Evolutionary conservation across 35 echinoderm and acorn worm species (phyloP), one percentile per base, ranked within the genome.

Genomic region (Apostichopus japonicus): DNA sequence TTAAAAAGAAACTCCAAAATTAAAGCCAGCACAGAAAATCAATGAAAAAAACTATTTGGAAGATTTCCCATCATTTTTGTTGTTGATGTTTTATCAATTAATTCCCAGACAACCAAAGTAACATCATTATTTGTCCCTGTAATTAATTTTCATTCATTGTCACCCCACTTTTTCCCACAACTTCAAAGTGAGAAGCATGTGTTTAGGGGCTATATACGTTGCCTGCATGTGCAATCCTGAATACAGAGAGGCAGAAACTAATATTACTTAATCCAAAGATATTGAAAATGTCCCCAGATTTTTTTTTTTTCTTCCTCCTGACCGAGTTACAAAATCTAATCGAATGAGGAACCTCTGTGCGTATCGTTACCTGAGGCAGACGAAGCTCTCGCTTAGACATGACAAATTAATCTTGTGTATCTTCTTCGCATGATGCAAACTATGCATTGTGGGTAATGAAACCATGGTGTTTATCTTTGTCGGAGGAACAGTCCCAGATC

Each of bases 291-390:
- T 62, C n/a, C 56, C 84, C 10, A 21, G 33, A 44, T 44, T 44
- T 44, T 44, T 44, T 44, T 33, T 24, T 24, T 24, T 24, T n/a
- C n/a, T 79, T 16, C 62, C 84, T 70, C 22, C 84, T 87, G 84
- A 70, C 84, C 62, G 62, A 87, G 84, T 63, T 70, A 70, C 22
- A 14, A 62, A 65, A 87, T 59, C 84, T 87, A 87, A 87, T 87
- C 6, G 54, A 87, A 65, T 87, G 62, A 87, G 53, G 56, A 24
- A 23, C 16, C 62, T 87, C 84, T 87, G 56, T 44, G 52, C 84
- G 5, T 87, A 44, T 24, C 27, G 84, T 70, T 87, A 87, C 84
- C 62, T 70, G 53, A 59, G 62, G 56, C 84, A 9, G 84, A 44
- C 77, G 84, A 44, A 44, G 56, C 22, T 63, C 14, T 87, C 22